Percentiles rank a stretch among this genome's conserved stretches.
phyloP scores from a whole-genome alignment of 2,888 invertebrate genomes.

The Dryobotodes eremita region DNA sequence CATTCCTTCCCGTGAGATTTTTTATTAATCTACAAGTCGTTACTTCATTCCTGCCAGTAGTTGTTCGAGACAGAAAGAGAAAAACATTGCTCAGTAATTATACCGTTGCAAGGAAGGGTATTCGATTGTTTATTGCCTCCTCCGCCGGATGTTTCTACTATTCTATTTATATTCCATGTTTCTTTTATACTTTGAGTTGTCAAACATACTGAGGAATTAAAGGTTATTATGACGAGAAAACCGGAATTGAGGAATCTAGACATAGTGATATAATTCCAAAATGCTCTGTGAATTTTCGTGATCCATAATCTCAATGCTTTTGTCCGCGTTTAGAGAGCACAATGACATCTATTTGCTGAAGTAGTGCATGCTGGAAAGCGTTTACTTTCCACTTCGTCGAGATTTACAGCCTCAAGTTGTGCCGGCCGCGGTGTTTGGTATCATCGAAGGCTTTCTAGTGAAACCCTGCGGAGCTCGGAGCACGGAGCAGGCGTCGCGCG shows the following conservation, averaged over 20 bases:
- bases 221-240: constrained; percentile 55
- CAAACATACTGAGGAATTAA: constrained; percentile 57
- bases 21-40: constrained; percentile 72
- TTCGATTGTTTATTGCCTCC: constrained; percentile 87
- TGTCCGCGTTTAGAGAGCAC: constrained; percentile 59
- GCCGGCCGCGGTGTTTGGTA: constrained; percentile 77
- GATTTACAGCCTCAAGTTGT: constrained; percentile 79
- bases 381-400: constrained; percentile 79
- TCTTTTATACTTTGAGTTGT: constrained; percentile 64
- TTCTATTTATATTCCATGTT: constrained; percentile 70
- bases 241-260: constrained; percentile 38
- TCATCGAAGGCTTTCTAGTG: constrained; percentile 83
- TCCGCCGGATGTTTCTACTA: constrained; percentile 82
- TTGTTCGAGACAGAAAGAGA: constrained; percentile 73
- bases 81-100: constrained; percentile 79
- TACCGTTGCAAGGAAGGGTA: constrained; percentile 80
- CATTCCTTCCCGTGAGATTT: constrained; percentile 70
- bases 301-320: constrained; percentile 48
- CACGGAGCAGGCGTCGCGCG: constrained; percentile 55
- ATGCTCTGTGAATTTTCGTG: constrained; percentile 40
- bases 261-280: constrained; percentile 34
- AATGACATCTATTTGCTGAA: constrained; percentile 68
- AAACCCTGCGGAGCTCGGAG: constrained; percentile 69
- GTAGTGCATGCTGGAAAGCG: constrained; percentile 77
- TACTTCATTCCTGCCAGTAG: constrained; percentile 75